phyloP scores from a whole-genome alignment of 2,797 vertebrate species.

The Epinephelus coioides region DNA sequence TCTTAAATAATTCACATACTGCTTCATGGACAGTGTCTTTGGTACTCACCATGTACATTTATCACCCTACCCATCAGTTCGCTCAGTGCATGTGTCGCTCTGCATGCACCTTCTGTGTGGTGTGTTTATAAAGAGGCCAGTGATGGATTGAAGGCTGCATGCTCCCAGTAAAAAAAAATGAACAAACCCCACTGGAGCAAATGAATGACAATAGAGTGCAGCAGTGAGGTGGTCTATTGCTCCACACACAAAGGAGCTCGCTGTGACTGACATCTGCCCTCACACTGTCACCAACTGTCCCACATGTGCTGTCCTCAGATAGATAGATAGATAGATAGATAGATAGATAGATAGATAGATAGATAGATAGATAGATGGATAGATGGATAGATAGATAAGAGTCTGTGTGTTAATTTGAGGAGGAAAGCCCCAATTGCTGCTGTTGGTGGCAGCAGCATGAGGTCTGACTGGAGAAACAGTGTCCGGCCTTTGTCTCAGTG shows the following conservation, averaged over 20 bases:
- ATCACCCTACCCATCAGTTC: neutral
- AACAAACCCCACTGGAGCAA: conserved; percentile 78
- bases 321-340: conserved; percentile 49
- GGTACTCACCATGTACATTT: neutral
- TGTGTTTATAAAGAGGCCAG: conserved; percentile 6
- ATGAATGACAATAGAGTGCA: conserved; percentile 90
- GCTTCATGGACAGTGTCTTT: neutral
- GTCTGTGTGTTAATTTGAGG: conserved; percentile 26
- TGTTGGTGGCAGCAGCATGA: conserved; percentile 46
- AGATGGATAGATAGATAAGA: conserved; percentile 41
- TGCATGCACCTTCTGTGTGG: neutral
- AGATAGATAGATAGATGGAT: conserved; percentile 51
- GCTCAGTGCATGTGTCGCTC: conserved; percentile 5
- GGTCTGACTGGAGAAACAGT: conserved; percentile 70
- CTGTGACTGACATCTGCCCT: conserved; percentile 89
- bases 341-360: conserved; percentile 45
- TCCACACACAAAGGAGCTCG: conserved; percentile 82
- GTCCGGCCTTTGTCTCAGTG: conserved; percentile 63
- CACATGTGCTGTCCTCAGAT: conserved; percentile 65
- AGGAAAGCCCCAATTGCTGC: conserved; percentile 36
- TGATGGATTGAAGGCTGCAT: conserved; percentile 46
- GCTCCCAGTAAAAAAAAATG: conserved; percentile 63
- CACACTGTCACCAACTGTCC: conserved; percentile 83
- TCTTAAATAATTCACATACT: conserved; percentile 1
- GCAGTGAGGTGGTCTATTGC: conserved; percentile 85